Evolutionary conservation across 1,140 invertebrate genomes (phyloP).

Genomic region (Lucilia cuprina): DNA sequence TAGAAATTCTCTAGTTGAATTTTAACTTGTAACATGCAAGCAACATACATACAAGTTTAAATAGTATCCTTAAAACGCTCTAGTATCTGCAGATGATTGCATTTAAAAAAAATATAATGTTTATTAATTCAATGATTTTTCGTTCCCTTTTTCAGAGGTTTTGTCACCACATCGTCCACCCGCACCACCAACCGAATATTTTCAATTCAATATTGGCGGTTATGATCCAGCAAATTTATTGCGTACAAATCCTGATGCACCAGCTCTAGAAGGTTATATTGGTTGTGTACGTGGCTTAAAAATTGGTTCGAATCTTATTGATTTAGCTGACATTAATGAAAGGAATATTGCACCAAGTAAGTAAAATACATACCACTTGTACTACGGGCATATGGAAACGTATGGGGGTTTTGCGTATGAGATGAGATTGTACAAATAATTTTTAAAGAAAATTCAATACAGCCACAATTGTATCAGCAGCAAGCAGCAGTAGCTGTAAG

Average conservation of each 20-base stretch:
- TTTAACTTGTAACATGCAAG: too few species aligned
- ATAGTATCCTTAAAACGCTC: too few species aligned
- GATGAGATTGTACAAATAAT: background rate
- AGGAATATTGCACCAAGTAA: slow-evolving; percentile 75
- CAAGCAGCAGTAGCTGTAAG: background rate
- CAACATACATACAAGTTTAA: too few species aligned
- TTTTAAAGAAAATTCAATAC: background rate
- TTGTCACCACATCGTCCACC: slow-evolving; percentile 83
- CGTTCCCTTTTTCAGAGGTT: slow-evolving; percentile 69
- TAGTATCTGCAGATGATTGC: too few species aligned
- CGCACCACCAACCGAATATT: slow-evolving; percentile 83
- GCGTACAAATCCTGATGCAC: slow-evolving; percentile 67
- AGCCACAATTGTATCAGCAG: background rate
- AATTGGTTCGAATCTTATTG: slow-evolving; percentile 80
- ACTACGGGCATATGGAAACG: too few species aligned
- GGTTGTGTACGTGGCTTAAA: slow-evolving; percentile 89
- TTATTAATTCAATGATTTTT: too few species aligned
- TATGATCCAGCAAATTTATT: slow-evolving; percentile 78
- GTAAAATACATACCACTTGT: slow-evolving; percentile 40
- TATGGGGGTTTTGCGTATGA: too few species aligned
- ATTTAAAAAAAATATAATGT: too few species aligned
- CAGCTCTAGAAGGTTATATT: slow-evolving; percentile 74
- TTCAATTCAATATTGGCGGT: slow-evolving; percentile 88
- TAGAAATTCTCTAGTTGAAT: too few species aligned
- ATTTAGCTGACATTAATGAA: slow-evolving; percentile 76